Base-by-base conservation (phyloP, 2,797 vertebrate species). In the Spheniscus humboldti region DNA sequence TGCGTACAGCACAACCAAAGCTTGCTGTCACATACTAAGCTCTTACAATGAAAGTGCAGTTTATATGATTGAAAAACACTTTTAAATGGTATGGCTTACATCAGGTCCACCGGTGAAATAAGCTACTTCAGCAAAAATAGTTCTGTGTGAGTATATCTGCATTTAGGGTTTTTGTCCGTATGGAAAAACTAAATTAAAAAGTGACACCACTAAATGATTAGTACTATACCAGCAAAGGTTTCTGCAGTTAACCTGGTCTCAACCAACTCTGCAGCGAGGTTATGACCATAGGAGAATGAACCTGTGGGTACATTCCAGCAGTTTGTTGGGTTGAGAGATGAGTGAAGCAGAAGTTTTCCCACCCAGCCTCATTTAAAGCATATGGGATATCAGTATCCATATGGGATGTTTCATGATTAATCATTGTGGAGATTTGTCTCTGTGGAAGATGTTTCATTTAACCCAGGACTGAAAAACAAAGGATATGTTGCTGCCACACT, bases 401-500 rank as follows among this genome's bases (percentile, higher is more conserved):
- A 96, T 97, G 97, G 97, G 88, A 84, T 83, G 78, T 39, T 91
- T 96, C 91, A 95, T 27, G 76, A 91, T 96, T 95, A 94, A 96
- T 92, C 90, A 77, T 86, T 48, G 19, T 39, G 64, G 81, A 94
- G 94, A 91, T 94, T 96, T 90, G 95, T 95, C 90, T 97, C 91
- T 53, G 69, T 81, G 66, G 78, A 97, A 97, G 95, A 96, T 69
- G 94, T 92, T 97, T 95, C 86, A 18, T 91, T 96, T 95, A 96
- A 90, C 68, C 52, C 66, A 93, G 73, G 87, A 93, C 0, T 88
- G 91, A 87, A 95, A 97, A 97, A 97, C 96, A 97, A 97, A 97
- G 96, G 92, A 83, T 86, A 50, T 85, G 69, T 96, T 92, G 85
- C 96, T 97, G 95, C 92, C 86, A 92, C 76, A 48, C 91, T 97